Percentiles rank a stretch among this genome's conserved stretches.
Evolutionary conservation across 2,113 vertebrate species (phyloP).

Genomic region (Pantherophis guttatus): DNA sequence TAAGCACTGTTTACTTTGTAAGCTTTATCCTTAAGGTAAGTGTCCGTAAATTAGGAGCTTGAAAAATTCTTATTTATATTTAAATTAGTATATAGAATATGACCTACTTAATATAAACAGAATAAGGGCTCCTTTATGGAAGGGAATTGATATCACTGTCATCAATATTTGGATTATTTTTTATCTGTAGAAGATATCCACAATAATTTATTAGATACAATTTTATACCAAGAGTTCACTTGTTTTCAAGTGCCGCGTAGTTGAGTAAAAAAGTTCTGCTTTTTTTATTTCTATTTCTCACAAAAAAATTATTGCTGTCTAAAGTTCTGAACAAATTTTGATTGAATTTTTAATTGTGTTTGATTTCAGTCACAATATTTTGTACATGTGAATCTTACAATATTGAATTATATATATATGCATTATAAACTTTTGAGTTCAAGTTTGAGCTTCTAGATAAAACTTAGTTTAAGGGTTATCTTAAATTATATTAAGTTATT

Average conservation of each 20-base stretch:
- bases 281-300: neutral
- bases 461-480: neutral
- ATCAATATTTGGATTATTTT: neutral
- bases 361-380: neutral
- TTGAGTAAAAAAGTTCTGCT: neutral
- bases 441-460: neutral
- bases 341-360: neutral
- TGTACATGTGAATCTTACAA: neutral
- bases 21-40: neutral
- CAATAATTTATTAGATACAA: neutral
- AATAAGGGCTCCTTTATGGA: neutral
- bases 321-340: neutral
- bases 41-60: neutral
- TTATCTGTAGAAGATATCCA: neutral
- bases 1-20: neutral
- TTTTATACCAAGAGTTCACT: neutral
- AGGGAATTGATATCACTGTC: neutral
- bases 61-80: neutral
- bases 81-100: neutral
- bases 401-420: neutral
- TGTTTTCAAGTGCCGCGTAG: neutral
- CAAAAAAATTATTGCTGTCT: neutral
- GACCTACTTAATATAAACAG: neutral
- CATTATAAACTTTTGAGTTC: neutral
- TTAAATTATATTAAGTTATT: constrained; percentile 11